Evolutionary conservation across 2,797 vertebrate species (phyloP).

Genomic region (Peromyscus attwateri): DNA sequence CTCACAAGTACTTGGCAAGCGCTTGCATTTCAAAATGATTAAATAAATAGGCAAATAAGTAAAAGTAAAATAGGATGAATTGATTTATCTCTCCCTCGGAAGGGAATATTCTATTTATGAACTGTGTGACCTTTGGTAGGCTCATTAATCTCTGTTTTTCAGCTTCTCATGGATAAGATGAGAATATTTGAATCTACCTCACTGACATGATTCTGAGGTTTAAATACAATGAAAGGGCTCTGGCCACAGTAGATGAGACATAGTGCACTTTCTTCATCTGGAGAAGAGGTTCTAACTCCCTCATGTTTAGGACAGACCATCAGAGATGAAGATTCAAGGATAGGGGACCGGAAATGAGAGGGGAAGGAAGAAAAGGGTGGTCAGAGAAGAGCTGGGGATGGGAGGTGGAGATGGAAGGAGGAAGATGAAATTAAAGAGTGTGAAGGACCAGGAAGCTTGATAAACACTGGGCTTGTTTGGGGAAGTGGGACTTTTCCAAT

Average conservation of each 20-base stretch:
- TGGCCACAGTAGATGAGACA: background rate
- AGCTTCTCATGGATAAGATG: background rate
- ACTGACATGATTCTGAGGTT: background rate
- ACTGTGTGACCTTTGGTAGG: background rate
- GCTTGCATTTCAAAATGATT: background rate
- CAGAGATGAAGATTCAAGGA: background rate
- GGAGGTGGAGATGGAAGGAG: background rate
- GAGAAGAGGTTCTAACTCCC: rapidly evolving
- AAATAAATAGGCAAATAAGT: background rate
- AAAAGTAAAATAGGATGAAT: background rate
- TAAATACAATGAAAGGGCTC: background rate
- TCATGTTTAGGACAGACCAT: background rate
- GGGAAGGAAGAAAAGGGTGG: background rate
- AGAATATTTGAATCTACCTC: background rate
- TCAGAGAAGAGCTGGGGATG: background rate
- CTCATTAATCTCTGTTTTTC: background rate
- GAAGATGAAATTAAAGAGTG: background rate
- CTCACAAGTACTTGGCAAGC: background rate
- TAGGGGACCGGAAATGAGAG: background rate
- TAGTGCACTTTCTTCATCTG: background rate
- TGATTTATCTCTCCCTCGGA: background rate
- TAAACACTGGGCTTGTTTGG: rapidly evolving
- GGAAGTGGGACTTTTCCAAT: background rate
- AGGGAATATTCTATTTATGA: background rate
- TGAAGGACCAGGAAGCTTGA: background rate